Percentiles rank a stretch among this genome's conserved stretches.
Conservation (phyloP, 2,113 vertebrate species). For the Erythrocercus mccallii region DNA sequence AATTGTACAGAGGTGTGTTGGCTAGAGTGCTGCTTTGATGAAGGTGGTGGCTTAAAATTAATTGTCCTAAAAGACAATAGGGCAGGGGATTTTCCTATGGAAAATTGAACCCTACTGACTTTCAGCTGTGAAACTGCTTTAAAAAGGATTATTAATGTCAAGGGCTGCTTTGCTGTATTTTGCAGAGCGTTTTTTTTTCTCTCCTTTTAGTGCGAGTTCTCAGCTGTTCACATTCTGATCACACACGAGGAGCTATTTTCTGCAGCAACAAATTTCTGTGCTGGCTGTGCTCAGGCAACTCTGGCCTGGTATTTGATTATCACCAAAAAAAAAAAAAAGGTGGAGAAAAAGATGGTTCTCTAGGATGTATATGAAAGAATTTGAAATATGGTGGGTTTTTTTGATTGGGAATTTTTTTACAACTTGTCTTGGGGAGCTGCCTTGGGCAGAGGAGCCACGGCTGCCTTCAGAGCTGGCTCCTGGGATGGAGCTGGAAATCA, state of each 20-base stretch:
- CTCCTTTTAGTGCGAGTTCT: not conserved
- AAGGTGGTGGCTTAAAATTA: not conserved
- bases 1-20: not conserved
- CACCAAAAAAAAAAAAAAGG: not conserved
- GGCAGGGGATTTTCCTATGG: not conserved
- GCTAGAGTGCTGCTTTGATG: not conserved
- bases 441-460: accelerated
- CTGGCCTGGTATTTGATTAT: not conserved
- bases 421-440: not conserved
- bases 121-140: not conserved
- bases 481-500: not conserved
- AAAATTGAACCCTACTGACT: not conserved
- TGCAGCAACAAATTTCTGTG: not conserved
- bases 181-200: not conserved
- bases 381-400: not conserved
- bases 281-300: not conserved
- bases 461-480: not conserved
- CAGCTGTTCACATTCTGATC: not conserved
- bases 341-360: not conserved
- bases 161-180: not conserved
- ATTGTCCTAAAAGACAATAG: not conserved
- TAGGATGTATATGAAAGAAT: not conserved
- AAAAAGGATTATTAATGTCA: not conserved
- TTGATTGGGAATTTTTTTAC: not conserved
- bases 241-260: not conserved